Base-by-base conservation (phyloP, 2,113 vertebrate species). In the Chelonoidis abingdonii region DNA sequence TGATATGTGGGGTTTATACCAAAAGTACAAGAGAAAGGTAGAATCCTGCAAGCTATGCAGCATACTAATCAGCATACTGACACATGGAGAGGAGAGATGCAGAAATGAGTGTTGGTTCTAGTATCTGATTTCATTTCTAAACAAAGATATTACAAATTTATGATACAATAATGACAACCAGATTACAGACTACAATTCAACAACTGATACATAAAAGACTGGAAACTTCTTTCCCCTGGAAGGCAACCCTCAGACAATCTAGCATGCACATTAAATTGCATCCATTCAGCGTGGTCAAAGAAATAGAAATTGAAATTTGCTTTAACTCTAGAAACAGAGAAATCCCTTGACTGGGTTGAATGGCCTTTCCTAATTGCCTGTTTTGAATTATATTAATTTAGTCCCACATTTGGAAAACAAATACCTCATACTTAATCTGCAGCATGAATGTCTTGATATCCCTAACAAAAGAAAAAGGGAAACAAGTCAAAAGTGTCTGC, bases 371-470 rank as follows among this genome's bases (percentile, higher is more conserved):
- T 76, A 79, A 85, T 25, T 52, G 85, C 3, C 11, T 87, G 16
- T 50, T 38, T 93, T 87, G 89, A 93, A 50, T 10, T 13, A 27
- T 21, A 92, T 7, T 49, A 80, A 89, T 72, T 80, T 79, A 79
- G 53, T 59, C 47, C 3, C 10, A 0, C 13, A 57, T 57, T 31
- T 81, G 38, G 27, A 72, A 3, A 16, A 6, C 5, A 78, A 6
- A 81, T 10, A 59, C 83, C 75, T 81, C 50, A 72, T 4, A 89
- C 5, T 56, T 90, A 24, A 50, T 87, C 7, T 11, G 8, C 35
- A 38, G 49, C 79, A 10, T 92, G 3, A 84, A 69, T 4, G 38
- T 25, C 16, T 31, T 65, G 53, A 27, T 83, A 93, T 95, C 84
- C 4, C 41, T 91, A 5, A 57, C 25, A 62, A 35, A 89, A 89